phyloP scores from a whole-genome alignment of 1,140 invertebrate genomes.

The Diachasma alloeum region DNA sequence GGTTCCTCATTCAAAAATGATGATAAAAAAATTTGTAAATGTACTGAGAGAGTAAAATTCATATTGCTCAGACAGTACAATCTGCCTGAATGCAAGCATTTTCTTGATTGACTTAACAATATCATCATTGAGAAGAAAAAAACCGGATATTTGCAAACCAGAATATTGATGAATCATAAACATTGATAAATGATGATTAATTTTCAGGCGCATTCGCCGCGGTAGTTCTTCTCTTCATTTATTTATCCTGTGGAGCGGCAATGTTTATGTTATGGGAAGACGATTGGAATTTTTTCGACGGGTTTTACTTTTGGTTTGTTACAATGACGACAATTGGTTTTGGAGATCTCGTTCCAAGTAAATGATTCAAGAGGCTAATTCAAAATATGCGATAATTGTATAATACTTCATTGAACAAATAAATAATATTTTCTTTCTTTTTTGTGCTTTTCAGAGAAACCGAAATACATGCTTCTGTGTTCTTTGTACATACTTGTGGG shows the following conservation, averaged over 20 bases:
- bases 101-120: too few species aligned
- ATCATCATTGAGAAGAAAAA: too few species aligned
- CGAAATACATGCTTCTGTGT: slow-evolving; percentile 88
- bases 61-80: too few species aligned
- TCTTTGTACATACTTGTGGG: slow-evolving; percentile 94
- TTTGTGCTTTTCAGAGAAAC: slow-evolving; percentile 71
- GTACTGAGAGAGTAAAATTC: too few species aligned
- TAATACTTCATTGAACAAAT: too few species aligned
- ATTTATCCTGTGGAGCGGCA: slow-evolving; percentile 80
- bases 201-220: slow-evolving; percentile 70
- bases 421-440: background rate
- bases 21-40: too few species aligned
- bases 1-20: too few species aligned
- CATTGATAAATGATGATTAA: background rate
- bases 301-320: slow-evolving; percentile 94
- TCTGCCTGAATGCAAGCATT: too few species aligned
- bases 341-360: slow-evolving; percentile 90
- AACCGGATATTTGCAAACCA: too few species aligned
- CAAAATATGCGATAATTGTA: too few species aligned
- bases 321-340: slow-evolving; percentile 96
- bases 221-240: slow-evolving; percentile 77
- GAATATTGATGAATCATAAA: background rate
- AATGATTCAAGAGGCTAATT: slow-evolving; percentile 31
- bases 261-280: slow-evolving; percentile 82
- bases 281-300: slow-evolving; percentile 91